Evolutionary conservation across 2,113 vertebrate genomes (phyloP), one percentile per base, ranked within the genome.

Genomic region (Ondatra zibethicus): DNA sequence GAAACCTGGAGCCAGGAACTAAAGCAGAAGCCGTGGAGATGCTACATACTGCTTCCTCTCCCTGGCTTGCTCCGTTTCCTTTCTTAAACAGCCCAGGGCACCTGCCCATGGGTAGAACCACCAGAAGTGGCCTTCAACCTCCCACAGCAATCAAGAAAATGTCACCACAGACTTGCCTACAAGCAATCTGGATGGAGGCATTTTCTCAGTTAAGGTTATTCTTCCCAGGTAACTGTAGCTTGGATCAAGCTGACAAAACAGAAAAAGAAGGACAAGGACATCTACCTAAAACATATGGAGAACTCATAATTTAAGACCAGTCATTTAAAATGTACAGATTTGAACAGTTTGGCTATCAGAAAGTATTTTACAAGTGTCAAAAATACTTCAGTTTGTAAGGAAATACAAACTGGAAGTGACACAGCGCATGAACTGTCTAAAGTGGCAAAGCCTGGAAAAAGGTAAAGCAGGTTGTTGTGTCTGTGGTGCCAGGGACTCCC

Each of bases 271-370:
- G 75, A 29, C 75, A 76, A 45, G 27, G 36, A 29, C 8, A 1
- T 94, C 68, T n/a, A 42, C 50, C 33, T 90, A 94, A 92, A 92
- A 91, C 33, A 23, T 58, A 86, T 68, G 39, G 61, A 91, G 21
- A 84, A 75, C 10, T 66, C 42, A 2, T 66, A 45, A 58, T 58
- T 25, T 33, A 80, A 84, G 8, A 78, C 23, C 70, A 65, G 47
- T 39, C 17, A 65, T 25, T 52, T 47, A 73, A 92, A 87, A 19
- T 63, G 33, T 1, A 7, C 2, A 77, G 14, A 84, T 87, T 66
- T 90, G 33, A 89, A 81, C 0, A 68, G 10, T 73, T 1, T 86
- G 45, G n/a, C 85, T 27, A 52, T 31, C 63, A 92, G 68, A 72
- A 80, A 73, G 50, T 58, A 58, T 81, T 55, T 68, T 90, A n/a